These are phyloP conservation scores for Dendroctonus valens DNA, from an alignment of 1,140 invertebrate genomes.

Conservation along the genomic window DNA sequence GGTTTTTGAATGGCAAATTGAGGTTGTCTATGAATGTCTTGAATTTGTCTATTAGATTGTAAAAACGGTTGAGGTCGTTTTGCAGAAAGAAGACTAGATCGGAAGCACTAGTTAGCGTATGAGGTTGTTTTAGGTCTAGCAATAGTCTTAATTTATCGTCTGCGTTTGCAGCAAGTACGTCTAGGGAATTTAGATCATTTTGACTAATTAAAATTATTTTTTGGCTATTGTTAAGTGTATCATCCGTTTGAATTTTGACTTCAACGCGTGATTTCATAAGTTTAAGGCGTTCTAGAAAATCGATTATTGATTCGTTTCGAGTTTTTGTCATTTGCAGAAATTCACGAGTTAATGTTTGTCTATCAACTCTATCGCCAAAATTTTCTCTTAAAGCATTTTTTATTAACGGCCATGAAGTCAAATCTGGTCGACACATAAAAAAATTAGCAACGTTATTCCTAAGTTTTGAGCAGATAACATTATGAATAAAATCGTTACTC, in stretches of 20 bases:
- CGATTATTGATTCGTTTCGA: no score
- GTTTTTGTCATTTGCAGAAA: slow-evolving; percentile 47
- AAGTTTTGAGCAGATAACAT: slow-evolving; percentile 2
- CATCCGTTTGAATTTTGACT: no score
- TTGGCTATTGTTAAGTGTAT: slow-evolving; percentile 36
- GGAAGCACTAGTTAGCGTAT: background rate
- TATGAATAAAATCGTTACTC: background rate
- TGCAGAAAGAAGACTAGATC: background rate
- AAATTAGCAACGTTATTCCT: no score
- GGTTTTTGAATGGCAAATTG: slow-evolving; percentile 17
- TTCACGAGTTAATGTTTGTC: slow-evolving; percentile 41
- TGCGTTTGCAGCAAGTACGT: no score
- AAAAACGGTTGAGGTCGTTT: background rate
- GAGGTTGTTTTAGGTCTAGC: no score
- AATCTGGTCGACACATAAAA: background rate
- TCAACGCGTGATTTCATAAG: no score
- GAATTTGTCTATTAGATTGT: slow-evolving; percentile 2
- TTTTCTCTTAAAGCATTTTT: no score
- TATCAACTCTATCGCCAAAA: background rate
- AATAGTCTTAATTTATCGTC: no score
- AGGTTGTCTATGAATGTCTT: slow-evolving; percentile 33
- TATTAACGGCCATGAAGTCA: background rate
- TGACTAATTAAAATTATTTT: slow-evolving; percentile 46
- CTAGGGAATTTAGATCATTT: no score
- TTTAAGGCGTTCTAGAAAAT: no score